These are phyloP conservation scores for Epiperipatus broadwayi DNA, from an alignment of 2,888 invertebrate species.

Conservation along the genomic window DNA sequence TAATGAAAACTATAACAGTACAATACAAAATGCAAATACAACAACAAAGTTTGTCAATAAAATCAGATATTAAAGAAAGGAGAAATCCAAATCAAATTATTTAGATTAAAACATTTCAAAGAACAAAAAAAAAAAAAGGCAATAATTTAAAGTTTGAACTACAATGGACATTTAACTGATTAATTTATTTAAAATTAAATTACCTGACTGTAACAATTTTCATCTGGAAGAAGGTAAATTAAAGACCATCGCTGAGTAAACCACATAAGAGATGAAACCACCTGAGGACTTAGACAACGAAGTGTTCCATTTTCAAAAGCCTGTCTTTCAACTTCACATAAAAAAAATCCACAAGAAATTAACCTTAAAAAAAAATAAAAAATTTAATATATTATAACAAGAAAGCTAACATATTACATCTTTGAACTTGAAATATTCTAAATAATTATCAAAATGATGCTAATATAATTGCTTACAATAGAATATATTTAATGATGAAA, in stretches of 20 bases:
- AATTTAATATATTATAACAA: no score
- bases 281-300: slow-evolving; percentile 52
- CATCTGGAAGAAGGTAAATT: slow-evolving; percentile 46
- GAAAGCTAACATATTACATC: no score
- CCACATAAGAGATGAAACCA: slow-evolving; percentile 56
- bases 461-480: no score
- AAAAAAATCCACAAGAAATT: slow-evolving; percentile 46
- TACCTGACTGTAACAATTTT: slow-evolving; percentile 39
- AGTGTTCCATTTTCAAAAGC: slow-evolving; percentile 46
- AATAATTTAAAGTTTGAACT: no score
- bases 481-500: no score
- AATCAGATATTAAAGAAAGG: not conserved
- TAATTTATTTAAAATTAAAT: slow-evolving; percentile 12
- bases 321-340: slow-evolving; percentile 53
- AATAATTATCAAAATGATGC: no score
- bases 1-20: no score
- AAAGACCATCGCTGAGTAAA: slow-evolving; percentile 55
- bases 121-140: slow-evolving; percentile 16
- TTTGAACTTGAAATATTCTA: no score
- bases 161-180: no score
- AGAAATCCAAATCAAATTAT: not conserved
- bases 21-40: no score
- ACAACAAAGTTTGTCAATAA: not conserved
- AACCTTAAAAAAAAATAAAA: no score
- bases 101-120: slow-evolving; percentile 14